Conservation (phyloP, 1,140 invertebrate genomes). For the Drosophila gunungcola region DNA sequence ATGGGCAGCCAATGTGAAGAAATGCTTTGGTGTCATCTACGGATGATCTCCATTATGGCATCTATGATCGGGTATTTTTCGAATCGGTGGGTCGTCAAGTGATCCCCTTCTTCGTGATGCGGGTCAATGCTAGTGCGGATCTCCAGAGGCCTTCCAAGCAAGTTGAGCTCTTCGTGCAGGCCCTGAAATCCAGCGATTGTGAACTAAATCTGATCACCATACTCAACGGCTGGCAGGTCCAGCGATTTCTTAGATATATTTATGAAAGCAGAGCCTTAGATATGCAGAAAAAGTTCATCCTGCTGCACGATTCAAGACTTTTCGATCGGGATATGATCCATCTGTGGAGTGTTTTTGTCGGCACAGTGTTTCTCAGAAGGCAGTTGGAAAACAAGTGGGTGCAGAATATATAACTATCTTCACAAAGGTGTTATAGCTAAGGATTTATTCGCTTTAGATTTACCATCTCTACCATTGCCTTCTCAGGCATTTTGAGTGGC, state of each 20-base stretch:
- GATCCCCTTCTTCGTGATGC: constrained; percentile 47
- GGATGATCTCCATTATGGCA: constrained; percentile 56
- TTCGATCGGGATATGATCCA: constrained; percentile 88
- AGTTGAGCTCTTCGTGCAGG: constrained; percentile 86
- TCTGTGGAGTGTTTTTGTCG: constrained; percentile 91
- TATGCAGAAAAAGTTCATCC: constrained; percentile 89
- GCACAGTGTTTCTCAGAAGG: constrained; percentile 88
- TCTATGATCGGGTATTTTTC: constrained; percentile 63
- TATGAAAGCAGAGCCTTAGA: constrained; percentile 90
- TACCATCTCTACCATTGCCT: constrained; percentile 88
- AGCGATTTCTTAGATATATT: constrained; percentile 88
- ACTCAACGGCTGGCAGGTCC: constrained; percentile 89
- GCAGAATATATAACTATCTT: neutral
- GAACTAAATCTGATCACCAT: constrained; percentile 90
- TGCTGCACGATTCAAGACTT: constrained; percentile 89
- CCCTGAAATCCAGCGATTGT: constrained; percentile 88
- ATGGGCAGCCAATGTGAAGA: constrained; percentile 50
- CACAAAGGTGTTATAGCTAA: neutral
- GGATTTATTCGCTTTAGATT: constrained; percentile 26
- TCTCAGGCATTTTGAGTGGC: constrained; percentile 86
- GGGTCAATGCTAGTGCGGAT: constrained; percentile 87
- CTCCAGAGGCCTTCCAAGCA: constrained; percentile 87
- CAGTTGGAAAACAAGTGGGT: constrained; percentile 36
- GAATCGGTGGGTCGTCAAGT: constrained; percentile 31
- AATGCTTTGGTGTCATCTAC: constrained; percentile 74